Conservation (phyloP, 1,140 invertebrate species). For the Apocrypta bakeri region DNA sequence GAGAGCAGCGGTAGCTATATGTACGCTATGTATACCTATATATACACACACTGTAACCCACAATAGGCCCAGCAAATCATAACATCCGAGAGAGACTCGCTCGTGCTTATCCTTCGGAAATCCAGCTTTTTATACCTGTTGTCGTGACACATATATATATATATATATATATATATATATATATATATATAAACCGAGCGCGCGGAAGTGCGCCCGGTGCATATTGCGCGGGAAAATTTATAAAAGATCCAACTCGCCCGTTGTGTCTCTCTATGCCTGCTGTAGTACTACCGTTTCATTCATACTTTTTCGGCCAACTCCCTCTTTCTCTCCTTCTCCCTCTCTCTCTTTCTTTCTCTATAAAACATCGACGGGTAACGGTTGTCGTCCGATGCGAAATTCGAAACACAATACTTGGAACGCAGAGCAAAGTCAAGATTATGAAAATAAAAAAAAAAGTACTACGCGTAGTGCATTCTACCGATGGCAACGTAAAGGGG, state of each 20-base stretch:
- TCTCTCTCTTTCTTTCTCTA: no score
- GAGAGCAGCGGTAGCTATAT: conserved; percentile 39
- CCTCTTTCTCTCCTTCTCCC: no score
- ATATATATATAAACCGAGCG: no score
- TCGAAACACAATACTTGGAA: no score
- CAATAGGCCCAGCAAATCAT: conserved; percentile 65
- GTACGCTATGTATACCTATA: neutral
- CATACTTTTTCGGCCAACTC: conserved; percentile 8
- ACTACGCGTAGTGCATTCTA: neutral
- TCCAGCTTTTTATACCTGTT: conserved; percentile 61
- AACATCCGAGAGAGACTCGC: conserved; percentile 57
- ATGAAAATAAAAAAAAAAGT: conserved; percentile 15
- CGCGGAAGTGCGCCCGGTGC: conserved; percentile 51
- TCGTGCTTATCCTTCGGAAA: conserved; percentile 59
- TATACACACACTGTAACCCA: conserved; percentile 46
- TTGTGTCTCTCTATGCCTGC: no score
- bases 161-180: no score
- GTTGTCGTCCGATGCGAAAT: no score
- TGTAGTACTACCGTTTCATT: conserved; percentile 44
- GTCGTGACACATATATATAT: no score
- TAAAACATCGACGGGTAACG: no score
- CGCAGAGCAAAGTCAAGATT: neutral
- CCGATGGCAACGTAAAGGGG: neutral
- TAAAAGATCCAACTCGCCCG: conserved; percentile 3
- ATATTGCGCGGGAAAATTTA: conserved; percentile 35